Evolutionary conservation across 2,888 invertebrate species (phyloP).

Genomic region (Ormyrus labotus): DNA sequence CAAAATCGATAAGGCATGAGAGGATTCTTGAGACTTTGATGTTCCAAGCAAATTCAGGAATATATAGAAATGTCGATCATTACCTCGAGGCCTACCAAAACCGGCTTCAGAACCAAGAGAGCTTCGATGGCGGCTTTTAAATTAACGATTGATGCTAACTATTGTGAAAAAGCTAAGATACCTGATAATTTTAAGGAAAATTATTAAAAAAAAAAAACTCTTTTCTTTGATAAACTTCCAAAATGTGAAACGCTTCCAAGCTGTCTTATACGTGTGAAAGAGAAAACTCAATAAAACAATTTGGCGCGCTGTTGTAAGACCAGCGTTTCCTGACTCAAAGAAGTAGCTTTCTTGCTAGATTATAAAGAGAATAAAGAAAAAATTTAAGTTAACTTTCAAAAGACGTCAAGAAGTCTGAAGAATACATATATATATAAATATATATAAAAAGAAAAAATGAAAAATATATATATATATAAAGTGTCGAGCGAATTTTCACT

Average conservation of each 20-base stretch:
- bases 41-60: conserved; percentile 95
- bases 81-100: conserved; percentile 92
- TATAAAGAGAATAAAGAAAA: conserved; percentile 15
- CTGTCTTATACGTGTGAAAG: background rate
- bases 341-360: conserved; percentile 33
- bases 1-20: conserved; percentile 95
- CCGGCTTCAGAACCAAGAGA: conserved; percentile 91
- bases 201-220: background rate
- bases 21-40: conserved; percentile 93
- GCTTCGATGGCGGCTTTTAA: conserved; percentile 87
- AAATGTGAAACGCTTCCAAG: conserved; percentile 11
- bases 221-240: conserved; percentile 7
- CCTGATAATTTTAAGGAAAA: conserved; percentile 39
- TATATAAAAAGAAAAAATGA: background rate
- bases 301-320: conserved; percentile 18
- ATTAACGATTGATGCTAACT: background rate
- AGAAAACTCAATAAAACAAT: conserved; percentile 29
- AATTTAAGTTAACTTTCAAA: conserved; percentile 26
- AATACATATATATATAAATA: conserved; percentile 23
- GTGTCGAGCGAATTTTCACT: conserved; percentile 47
- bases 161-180: conserved; percentile 16
- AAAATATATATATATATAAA: conserved; percentile 16
- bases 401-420: conserved; percentile 50
- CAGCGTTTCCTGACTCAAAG: conserved; percentile 29
- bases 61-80: conserved; percentile 93